Percentiles rank a stretch among this genome's conserved stretches.
phyloP scores from a whole-genome alignment of 2,888 invertebrate species.

The Nomada ferruginata region DNA sequence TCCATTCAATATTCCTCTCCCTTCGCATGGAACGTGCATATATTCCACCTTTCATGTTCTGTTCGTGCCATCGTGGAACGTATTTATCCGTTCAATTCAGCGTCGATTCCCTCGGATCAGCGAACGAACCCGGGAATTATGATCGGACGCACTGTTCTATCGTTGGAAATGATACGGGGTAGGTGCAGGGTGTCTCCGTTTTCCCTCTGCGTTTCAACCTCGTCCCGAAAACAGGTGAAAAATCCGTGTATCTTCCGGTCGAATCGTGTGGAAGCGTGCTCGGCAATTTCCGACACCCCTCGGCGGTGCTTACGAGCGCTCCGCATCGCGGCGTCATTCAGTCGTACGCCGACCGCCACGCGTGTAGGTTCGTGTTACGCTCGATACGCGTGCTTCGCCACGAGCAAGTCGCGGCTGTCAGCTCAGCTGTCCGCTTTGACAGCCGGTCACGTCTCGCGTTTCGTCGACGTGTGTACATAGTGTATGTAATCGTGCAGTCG shows the following conservation, averaged over 20 bases:
- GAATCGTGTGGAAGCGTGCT: slow-evolving; percentile 50
- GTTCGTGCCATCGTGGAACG: neutral
- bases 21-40: no score
- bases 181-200: neutral
- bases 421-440: slow-evolving; percentile 52
- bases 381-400: slow-evolving; percentile 59
- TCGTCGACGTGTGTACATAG: neutral
- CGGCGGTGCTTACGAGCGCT: slow-evolving; percentile 60
- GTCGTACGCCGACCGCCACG: slow-evolving; percentile 76
- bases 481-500: neutral
- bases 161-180: slow-evolving; percentile 6
- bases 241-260: slow-evolving; percentile 31
- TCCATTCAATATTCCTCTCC: neutral
- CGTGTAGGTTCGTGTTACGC: slow-evolving; percentile 63
- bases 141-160: neutral
- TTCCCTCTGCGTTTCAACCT: slow-evolving; percentile 4
- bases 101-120: neutral
- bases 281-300: slow-evolving; percentile 69
- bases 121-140: neutral
- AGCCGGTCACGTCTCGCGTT: slow-evolving; percentile 17
- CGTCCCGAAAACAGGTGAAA: slow-evolving; percentile 27
- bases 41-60: neutral
- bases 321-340: slow-evolving; percentile 62
- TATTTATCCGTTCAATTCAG: neutral
- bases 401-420: slow-evolving; percentile 63